Conservation (phyloP, 2,113 vertebrate species). For the Syrrhaptes paradoxus region DNA sequence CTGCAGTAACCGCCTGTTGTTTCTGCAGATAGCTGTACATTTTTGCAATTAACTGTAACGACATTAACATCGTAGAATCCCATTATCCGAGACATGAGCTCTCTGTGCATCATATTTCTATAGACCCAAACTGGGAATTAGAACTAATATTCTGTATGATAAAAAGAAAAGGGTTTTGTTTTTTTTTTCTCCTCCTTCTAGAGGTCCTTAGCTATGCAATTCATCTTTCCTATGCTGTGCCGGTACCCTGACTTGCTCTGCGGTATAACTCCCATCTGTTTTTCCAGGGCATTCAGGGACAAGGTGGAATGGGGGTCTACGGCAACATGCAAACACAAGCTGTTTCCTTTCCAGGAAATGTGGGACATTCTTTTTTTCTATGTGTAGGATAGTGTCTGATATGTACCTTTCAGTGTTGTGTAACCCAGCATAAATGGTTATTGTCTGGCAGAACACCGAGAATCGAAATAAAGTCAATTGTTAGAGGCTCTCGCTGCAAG, state of each 20-base stretch:
- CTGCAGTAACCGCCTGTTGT: background rate
- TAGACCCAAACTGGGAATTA: background rate
- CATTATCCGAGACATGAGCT: background rate
- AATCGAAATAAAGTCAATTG: constrained; percentile 51
- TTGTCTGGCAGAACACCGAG: constrained; percentile 2
- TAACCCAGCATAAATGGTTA: constrained; percentile 25
- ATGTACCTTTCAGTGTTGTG: constrained; percentile 25
- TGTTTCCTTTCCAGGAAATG: constrained; percentile 47
- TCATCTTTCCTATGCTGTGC: background rate
- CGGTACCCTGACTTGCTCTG: constrained; percentile 26
- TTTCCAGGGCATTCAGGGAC: constrained; percentile 54
- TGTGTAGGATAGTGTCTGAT: constrained; percentile 26
- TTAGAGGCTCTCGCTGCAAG: constrained; percentile 24
- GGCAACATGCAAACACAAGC: constrained; percentile 44
- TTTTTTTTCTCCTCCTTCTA: background rate
- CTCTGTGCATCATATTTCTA: background rate
- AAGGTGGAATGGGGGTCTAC: constrained; percentile 44
- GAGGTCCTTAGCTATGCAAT: background rate
- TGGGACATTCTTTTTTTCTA: constrained; percentile 18
- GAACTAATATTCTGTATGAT: background rate
- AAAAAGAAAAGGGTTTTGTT: background rate
- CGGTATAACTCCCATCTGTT: constrained; percentile 49
- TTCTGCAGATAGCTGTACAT: background rate
- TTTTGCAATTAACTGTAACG: background rate
- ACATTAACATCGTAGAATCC: background rate